Percentiles rank a stretch among this genome's conserved stretches.
Conservation (phyloP, 1,140 invertebrate genomes). For the Sipha flava region DNA sequence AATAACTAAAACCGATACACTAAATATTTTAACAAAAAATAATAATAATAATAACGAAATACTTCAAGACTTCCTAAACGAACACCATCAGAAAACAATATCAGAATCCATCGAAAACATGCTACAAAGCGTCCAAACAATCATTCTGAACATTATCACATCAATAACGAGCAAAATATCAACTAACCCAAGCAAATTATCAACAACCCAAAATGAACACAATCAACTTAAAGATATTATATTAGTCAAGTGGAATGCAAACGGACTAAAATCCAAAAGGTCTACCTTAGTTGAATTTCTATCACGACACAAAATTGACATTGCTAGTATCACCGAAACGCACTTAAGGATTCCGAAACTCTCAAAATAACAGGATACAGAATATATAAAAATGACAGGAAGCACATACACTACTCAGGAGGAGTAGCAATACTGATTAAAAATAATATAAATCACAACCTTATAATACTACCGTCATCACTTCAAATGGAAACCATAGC, state of each 20-base stretch:
- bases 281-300: neutral
- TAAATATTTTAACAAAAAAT: too few species aligned
- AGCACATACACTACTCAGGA: neutral
- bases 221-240: neutral
- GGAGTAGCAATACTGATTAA: neutral
- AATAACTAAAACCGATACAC: neutral
- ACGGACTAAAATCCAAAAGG: neutral
- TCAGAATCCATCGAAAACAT: neutral
- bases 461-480: neutral
- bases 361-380: neutral
- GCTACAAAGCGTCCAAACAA: neutral
- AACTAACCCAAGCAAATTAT: neutral
- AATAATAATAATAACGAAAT: neutral
- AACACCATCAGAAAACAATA: neutral
- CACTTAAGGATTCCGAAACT: neutral
- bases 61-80: neutral
- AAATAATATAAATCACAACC: neutral
- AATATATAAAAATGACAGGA: neutral
- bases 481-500: neutral
- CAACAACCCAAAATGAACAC: neutral
- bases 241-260: constrained; percentile 1
- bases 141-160: neutral
- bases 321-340: constrained; percentile 5
- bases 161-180: neutral
- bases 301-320: neutral